phyloP scores from a whole-genome alignment of 2,797 vertebrate species.

The Cheirogaleus major region DNA sequence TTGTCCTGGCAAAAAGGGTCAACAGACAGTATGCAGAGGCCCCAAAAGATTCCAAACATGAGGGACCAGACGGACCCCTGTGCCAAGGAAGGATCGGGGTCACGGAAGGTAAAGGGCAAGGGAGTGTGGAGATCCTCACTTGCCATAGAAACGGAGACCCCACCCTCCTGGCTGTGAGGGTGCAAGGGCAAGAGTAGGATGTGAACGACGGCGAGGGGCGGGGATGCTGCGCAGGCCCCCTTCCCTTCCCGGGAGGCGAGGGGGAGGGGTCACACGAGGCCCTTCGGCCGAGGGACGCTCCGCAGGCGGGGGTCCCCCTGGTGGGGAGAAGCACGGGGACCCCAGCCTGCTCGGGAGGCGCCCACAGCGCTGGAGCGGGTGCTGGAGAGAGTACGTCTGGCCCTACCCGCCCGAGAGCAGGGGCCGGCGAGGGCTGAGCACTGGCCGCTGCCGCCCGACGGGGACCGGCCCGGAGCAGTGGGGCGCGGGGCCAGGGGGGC shows the following conservation, averaged over 20 bases:
- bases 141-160: constrained; percentile 59
- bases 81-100: constrained; percentile 68
- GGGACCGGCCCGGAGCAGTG: constrained; percentile 65
- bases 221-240: constrained; percentile 55
- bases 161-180: constrained; percentile 70
- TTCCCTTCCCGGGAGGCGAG: background rate
- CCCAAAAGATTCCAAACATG: constrained; percentile 12
- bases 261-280: constrained; percentile 66
- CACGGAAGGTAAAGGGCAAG: constrained; percentile 79
- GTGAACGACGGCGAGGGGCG: constrained; percentile 38
- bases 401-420: constrained; percentile 48
- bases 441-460: constrained; percentile 47
- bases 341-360: constrained; percentile 56
- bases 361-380: constrained; percentile 14
- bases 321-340: constrained; percentile 45
- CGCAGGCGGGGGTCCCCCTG: constrained; percentile 63
- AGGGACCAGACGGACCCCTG: constrained; percentile 42
- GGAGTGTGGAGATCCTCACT: constrained; percentile 14
- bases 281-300: constrained; percentile 41
- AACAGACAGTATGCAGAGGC: constrained; percentile 43
- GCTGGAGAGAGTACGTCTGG: constrained; percentile 45
- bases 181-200: constrained; percentile 55
- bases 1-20: constrained; percentile 66
- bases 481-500: constrained; percentile 30
- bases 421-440: constrained; percentile 29